Base-by-base conservation (phyloP, 2,113 vertebrate species). In the Pelecanoides urinatrix region DNA sequence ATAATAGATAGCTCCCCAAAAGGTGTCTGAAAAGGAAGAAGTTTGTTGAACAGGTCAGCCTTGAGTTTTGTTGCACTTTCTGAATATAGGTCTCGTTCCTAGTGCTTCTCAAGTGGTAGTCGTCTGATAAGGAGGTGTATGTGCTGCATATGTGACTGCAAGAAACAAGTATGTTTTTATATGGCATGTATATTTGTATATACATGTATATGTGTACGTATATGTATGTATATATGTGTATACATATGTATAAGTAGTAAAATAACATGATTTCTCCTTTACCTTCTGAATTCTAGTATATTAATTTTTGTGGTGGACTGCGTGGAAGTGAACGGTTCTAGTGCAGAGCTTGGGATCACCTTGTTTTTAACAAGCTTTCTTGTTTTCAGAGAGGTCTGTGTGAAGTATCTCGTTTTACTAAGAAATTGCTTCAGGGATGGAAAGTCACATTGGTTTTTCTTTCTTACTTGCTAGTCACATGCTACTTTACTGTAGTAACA, bases 361-460 rank as follows among this genome's bases (percentile, higher is more conserved):
- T 95, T 71, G 25, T 36, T 80, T 92, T 59, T 32, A 83, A 67
- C n/a, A 84, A 44, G n/a, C 55, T 61, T 61, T 36, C 72, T 50
- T 76, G 45, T 80, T 90, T 86, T 56, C 62, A 56, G 16, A 58
- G 36, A 59, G 47, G n/a, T 62, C 47, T 85, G 8, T 74, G 55
- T 77, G 58, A 91, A 95, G 65, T 47, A 44, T 30, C 72, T 92
- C 44, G 75, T 96, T 92, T 91, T 89, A 78, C 84, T 95, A 86
- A 84, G 72, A 94, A 95, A 92, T 67, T 71, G 65, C 47, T 78
- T 89, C 56, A 91, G 73, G 70, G 65, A 50, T 52, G 23, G 76
- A 84, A 94, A 84, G 86, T 81, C 80, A 74, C 30, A 13, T 42
- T 89, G 29, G 1, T 63, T 91, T 91, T 85, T 71, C 83, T 85